Evolutionary conservation across 2,797 vertebrate genomes (phyloP).

Genomic region (Pseudochirops cupreus): DNA sequence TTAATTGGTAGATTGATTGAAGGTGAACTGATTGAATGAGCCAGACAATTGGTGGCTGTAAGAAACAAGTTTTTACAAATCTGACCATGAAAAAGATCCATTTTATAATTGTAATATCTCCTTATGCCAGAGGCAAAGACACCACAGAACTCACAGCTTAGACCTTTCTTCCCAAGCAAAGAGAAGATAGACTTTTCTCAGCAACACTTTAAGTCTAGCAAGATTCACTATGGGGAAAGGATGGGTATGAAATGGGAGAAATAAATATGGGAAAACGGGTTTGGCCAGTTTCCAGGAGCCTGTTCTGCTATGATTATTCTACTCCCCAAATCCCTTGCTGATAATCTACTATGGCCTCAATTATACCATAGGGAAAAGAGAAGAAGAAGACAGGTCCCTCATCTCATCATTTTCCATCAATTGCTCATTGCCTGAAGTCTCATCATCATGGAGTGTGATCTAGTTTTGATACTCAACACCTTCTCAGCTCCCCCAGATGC

Average conservation of each 20-base stretch:
- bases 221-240: neutral
- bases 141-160: neutral
- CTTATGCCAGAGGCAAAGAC: neutral
- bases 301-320: neutral
- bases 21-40: neutral
- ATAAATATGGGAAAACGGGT: neutral
- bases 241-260: neutral
- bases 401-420: too few species aligned
- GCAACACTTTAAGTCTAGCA: too few species aligned
- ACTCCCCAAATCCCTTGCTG: neutral
- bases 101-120: neutral
- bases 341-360: neutral
- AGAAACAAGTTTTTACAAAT: neutral
- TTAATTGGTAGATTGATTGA: neutral
- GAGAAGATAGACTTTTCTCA: neutral
- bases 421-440: neutral
- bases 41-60: neutral
- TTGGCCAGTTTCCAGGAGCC: neutral
- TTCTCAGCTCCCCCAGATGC: neutral
- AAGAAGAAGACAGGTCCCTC: too few species aligned
- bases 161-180: neutral
- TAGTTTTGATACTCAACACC: neutral
- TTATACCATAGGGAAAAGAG: neutral
- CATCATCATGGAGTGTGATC: neutral
- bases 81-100: neutral